A percentile compares a stretch with the other conserved stretches of the same genome.
Conservation (phyloP, 2,888 invertebrate genomes). For the Drosophila buzzatii region DNA sequence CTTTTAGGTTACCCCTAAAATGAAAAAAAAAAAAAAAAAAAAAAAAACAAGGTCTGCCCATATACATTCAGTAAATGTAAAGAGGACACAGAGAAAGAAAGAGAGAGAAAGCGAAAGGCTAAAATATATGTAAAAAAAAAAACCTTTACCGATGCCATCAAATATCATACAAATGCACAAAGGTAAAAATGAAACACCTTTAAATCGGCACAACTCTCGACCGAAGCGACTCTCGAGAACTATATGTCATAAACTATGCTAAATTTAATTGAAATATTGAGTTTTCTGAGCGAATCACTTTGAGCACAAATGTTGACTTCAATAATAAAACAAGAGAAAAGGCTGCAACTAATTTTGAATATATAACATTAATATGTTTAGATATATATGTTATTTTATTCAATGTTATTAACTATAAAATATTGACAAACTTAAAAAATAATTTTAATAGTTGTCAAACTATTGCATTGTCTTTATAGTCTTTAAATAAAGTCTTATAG, state of each 20-base stretch:
- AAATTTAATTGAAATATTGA: not conserved
- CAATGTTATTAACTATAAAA: too few relatives aligned
- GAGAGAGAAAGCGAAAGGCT: not conserved
- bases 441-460: too few relatives aligned
- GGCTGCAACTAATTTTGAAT: too few relatives aligned
- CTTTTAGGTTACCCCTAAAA: slow-evolving; percentile 38
- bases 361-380: too few relatives aligned
- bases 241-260: slow-evolving; percentile 1
- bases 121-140: not conserved
- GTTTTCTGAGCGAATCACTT: not conserved
- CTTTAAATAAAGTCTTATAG: too few relatives aligned
- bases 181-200: not conserved
- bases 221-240: not conserved
- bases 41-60: not conserved
- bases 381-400: too few relatives aligned
- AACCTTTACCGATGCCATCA: not conserved
- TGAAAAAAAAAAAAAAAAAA: slow-evolving; percentile 22
- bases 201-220: not conserved
- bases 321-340: not conserved
- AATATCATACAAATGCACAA: not conserved
- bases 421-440: too few relatives aligned
- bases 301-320: not conserved
- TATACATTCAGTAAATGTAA: slow-evolving; percentile 1
- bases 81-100: not conserved
- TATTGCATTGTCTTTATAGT: too few relatives aligned